These are phyloP conservation scores for Melanotaenia pygmaea DNA, from an alignment of 2,797 vertebrate species.

Conservation along the genomic window DNA sequence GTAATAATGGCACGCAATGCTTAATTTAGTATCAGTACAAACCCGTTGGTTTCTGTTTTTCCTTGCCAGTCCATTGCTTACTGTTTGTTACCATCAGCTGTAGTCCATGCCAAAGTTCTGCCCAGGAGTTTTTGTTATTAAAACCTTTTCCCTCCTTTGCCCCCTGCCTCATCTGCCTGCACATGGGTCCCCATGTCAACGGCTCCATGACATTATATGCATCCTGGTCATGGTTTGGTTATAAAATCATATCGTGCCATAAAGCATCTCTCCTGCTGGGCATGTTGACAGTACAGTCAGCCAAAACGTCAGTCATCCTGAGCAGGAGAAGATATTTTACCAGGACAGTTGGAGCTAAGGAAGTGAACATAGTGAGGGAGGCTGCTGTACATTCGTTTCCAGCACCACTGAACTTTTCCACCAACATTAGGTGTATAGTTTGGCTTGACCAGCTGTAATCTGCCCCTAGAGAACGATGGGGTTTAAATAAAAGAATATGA, in stretches of 20 bases:
- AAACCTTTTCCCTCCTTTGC: too few relatives aligned
- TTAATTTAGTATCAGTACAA: too few relatives aligned
- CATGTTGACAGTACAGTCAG: conserved; percentile 31
- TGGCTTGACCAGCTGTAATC: conserved; percentile 14
- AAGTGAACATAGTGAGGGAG: conserved; percentile 13
- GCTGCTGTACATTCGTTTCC: conserved; percentile 2
- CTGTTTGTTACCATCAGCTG: too few relatives aligned
- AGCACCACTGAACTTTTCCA: neutral
- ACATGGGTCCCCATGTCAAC: too few relatives aligned
- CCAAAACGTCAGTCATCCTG: conserved; percentile 25
- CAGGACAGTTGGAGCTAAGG: conserved; percentile 20
- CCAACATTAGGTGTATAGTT: conserved; percentile 14
- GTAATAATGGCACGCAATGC: too few relatives aligned
- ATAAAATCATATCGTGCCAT: conserved; percentile 9
- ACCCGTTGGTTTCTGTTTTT: too few relatives aligned
- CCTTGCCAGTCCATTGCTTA: too few relatives aligned
- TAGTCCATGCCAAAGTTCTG: too few relatives aligned
- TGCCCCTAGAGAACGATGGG: neutral
- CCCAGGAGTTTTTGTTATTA: too few relatives aligned
- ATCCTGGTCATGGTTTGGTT: conserved; percentile 26
- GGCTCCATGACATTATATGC: neutral
- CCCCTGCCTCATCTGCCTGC: too few relatives aligned
- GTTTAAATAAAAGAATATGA: too few relatives aligned
- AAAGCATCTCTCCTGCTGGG: conserved; percentile 23
- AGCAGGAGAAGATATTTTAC: conserved; percentile 17